Conservation (phyloP, 2,888 invertebrate species). For the Scrobipalpa atriplicella region DNA sequence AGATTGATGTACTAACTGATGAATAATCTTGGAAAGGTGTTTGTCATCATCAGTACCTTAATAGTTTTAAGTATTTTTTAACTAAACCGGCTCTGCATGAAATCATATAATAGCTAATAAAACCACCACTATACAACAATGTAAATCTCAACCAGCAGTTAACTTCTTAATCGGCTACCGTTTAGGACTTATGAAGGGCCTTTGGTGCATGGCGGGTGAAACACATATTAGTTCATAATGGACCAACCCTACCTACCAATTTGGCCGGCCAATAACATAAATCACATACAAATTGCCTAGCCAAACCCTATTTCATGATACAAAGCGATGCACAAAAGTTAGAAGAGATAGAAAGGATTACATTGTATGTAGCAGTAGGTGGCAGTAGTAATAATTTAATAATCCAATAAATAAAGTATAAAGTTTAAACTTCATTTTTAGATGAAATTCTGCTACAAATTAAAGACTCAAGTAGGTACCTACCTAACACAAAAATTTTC, state of each 20-base stretch:
- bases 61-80: too few species aligned
- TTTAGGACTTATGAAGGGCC: constrained; percentile 8
- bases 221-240: constrained; percentile 20
- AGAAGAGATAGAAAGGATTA: neutral
- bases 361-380: neutral
- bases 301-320: constrained; percentile 31
- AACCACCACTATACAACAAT: neutral
- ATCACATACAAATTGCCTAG: constrained; percentile 30
- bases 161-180: constrained; percentile 14
- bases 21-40: too few species aligned
- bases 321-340: constrained; percentile 22
- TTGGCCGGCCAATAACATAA: constrained; percentile 32
- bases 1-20: too few species aligned
- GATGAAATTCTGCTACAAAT: too few species aligned
- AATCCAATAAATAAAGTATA: too few species aligned
- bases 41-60: too few species aligned
- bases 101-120: neutral
- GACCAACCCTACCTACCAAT: constrained; percentile 29
- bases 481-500: too few species aligned
- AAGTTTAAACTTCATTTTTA: too few species aligned
- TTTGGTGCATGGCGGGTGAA: constrained; percentile 6
- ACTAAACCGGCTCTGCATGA: too few species aligned
- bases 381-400: too few species aligned
- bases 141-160: neutral
- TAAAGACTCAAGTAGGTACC: too few species aligned